Base-by-base conservation (phyloP, 2,797 vertebrate species). In the Arctocebus calabarensis region DNA sequence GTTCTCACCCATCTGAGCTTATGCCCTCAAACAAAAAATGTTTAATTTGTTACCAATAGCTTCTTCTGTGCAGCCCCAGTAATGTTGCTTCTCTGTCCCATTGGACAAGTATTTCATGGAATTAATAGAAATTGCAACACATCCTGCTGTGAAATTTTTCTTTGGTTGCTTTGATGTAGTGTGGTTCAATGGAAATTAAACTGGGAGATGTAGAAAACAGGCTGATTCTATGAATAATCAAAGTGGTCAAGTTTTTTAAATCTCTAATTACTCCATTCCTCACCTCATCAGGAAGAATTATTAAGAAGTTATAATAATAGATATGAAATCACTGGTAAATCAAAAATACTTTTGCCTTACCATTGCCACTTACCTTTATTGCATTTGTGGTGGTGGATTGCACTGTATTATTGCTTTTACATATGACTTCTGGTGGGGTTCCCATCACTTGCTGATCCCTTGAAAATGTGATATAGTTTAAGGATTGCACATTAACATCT, bases 41-140 rank as follows among this genome's bases (percentile, higher is more conserved):
- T 68, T 95, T 68, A 45, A 11, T 93, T 82, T 95, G 29, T 95
- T 75, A 40, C 62, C 57, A 84, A 11, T 73, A 77, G 10, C 68
- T 92, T 79, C 82, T 84, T 87, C 82, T 84, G 1, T 48, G 8
- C 73, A n/a, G 77, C 40, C 52, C 59, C 12, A 62, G 0, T 81
- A 71, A 64, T 81, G 62, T 87, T 84, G 4, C 66, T 84, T 59
- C 82, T 90, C 34, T 87, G 14, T 52, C 68, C 32, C 22, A 68
- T 45, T 78, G 91, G 23, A 57, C 20, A 68, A 40, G n/a, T 87
- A 70, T 16, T 48, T 94, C 57, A 94, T 34, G 25, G 37, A 94
- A 93, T 32, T 88, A 91, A 59, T 68, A 29, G 17, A 66, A 87
- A 81, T 78, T 59, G 61, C 74, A 88, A 4, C 16, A 27, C 16